phyloP scores from a whole-genome alignment of 2,888 invertebrate genomes.

The Silvanus unidentatus region DNA sequence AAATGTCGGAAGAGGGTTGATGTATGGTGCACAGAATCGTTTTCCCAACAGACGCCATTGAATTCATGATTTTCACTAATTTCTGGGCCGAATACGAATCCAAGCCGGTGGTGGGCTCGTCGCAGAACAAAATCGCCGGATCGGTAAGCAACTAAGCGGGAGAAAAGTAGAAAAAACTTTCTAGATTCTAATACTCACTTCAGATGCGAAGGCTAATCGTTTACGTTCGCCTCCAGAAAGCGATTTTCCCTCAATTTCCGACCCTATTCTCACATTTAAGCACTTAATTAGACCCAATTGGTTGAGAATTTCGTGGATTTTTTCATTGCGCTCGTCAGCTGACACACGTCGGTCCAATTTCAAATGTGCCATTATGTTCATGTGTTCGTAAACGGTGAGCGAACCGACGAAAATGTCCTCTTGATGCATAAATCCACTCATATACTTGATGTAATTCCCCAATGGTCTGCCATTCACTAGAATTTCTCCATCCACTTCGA shows the following conservation, averaged over 20 bases:
- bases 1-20: constrained; percentile 85
- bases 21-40: constrained; percentile 91
- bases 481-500: constrained; percentile 72
- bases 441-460: constrained; percentile 69
- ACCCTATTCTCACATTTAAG: constrained; percentile 73
- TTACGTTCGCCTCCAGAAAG: constrained; percentile 93
- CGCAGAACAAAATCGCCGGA: constrained; percentile 87
- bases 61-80: constrained; percentile 64
- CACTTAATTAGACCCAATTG: constrained; percentile 67
- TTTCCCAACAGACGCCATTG: constrained; percentile 68
- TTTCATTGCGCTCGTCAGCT: constrained; percentile 54
- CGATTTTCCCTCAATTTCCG: constrained; percentile 66
- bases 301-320: constrained; percentile 64
- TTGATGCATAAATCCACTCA: constrained; percentile 88
- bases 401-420: constrained; percentile 83
- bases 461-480: constrained; percentile 69
- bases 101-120: constrained; percentile 91
- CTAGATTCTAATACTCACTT: constrained; percentile 51
- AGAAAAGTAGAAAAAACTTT: constrained; percentile 10
- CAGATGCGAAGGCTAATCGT: constrained; percentile 86
- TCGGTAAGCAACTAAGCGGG: constrained; percentile 69
- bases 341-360: constrained; percentile 68
- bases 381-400: constrained; percentile 80
- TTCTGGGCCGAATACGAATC: constrained; percentile 91
- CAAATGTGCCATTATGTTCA: constrained; percentile 79